Evolutionary conservation across 2,888 invertebrate species (phyloP).

Genomic region (Brenthis hecate): DNA sequence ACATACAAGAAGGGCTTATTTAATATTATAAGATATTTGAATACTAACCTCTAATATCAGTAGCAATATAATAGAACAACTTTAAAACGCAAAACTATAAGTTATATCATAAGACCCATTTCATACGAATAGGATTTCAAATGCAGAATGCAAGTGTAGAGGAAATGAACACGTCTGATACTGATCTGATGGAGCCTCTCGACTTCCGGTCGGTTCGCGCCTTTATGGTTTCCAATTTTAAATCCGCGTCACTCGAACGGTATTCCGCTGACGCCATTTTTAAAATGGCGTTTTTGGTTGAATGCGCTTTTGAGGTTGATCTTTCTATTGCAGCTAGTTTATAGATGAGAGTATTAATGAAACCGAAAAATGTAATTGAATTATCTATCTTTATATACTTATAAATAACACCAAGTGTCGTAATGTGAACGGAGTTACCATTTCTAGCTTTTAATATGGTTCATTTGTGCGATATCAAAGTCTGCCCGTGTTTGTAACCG

Average conservation of each 20-base stretch:
- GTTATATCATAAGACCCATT: slow-evolving; percentile 24
- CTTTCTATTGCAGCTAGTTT: neutral
- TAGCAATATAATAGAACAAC: too few relatives aligned
- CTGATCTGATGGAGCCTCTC: slow-evolving; percentile 76
- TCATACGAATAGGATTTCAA: slow-evolving; percentile 55
- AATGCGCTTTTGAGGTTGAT: slow-evolving; percentile 8
- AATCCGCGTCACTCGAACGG: slow-evolving; percentile 48
- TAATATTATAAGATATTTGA: too few relatives aligned
- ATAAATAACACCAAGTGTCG: too few relatives aligned
- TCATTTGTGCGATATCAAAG: too few relatives aligned
- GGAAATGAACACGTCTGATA: slow-evolving; percentile 80
- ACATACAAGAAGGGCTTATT: too few relatives aligned
- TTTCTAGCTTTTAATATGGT: too few relatives aligned
- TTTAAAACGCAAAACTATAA: neutral
- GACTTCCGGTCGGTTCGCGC: slow-evolving; percentile 76
- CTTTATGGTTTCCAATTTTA: slow-evolving; percentile 77
- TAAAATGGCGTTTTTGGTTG: slow-evolving; percentile 46
- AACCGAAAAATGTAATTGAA: too few relatives aligned
- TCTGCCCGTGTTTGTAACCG: too few relatives aligned
- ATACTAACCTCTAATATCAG: too few relatives aligned
- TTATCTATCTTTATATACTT: too few relatives aligned
- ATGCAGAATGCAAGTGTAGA: slow-evolving; percentile 76
- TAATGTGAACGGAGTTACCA: too few relatives aligned
- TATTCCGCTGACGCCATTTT: slow-evolving; percentile 33
- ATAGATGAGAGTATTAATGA: too few relatives aligned